Evolutionary conservation across 2,888 invertebrate species (phyloP).

Genomic region (Exocentrus adspersus): DNA sequence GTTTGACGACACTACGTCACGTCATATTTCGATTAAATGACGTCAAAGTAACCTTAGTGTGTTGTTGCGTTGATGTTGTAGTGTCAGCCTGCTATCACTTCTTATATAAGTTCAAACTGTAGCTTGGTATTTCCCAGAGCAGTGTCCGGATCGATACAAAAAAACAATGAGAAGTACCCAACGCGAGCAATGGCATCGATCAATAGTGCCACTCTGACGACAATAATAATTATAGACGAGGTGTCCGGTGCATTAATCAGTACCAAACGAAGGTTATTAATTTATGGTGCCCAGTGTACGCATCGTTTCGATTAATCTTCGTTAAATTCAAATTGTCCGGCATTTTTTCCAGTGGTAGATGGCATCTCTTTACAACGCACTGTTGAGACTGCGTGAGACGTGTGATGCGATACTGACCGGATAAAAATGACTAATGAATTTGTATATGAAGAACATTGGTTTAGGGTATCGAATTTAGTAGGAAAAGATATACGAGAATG

Average conservation of each 20-base stretch:
- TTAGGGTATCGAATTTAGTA: conserved; percentile 1
- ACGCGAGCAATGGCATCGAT: conserved; percentile 47
- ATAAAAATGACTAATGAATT: conserved; percentile 58
- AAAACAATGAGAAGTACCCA: conserved; percentile 9
- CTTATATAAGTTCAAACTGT: too few species aligned
- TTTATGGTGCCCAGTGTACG: conserved; percentile 51
- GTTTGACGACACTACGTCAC: too few species aligned
- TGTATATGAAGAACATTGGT: conserved; percentile 5
- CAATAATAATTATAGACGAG: conserved; percentile 52
- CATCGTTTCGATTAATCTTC: conserved; percentile 60
- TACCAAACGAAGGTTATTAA: conserved; percentile 52
- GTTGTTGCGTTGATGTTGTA: too few species aligned
- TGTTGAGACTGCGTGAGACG: conserved; percentile 54
- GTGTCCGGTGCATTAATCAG: conserved; percentile 53
- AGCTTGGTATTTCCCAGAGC: conserved; percentile 3
- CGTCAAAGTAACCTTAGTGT: too few species aligned
- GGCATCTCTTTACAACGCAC: conserved; percentile 59
- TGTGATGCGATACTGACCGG: conserved; percentile 51
- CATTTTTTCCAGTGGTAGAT: conserved; percentile 47
- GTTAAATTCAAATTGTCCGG: conserved; percentile 61
- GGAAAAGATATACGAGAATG: not conserved
- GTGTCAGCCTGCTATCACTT: too few species aligned
- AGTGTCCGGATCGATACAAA: conserved; percentile 4
- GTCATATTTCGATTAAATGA: too few species aligned
- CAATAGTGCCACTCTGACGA: conserved; percentile 53